Conservation (phyloP, 2,113 vertebrate genomes). For the Corynorhinus townsendii region DNA sequence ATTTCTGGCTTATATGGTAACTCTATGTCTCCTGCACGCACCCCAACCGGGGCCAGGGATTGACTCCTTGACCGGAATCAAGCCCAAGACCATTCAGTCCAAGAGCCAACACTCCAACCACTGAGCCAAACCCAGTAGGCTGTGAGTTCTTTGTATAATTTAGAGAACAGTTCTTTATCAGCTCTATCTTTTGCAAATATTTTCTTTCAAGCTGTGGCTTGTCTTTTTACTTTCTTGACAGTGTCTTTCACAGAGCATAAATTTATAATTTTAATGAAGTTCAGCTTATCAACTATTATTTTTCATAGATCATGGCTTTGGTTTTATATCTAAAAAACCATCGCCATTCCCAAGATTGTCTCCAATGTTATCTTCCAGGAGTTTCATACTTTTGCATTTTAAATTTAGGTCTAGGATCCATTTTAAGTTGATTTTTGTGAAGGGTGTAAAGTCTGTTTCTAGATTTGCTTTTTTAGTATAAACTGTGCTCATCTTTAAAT, state of each 20-base stretch:
- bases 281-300: not conserved
- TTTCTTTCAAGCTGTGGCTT: not conserved
- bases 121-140: too few relatives aligned
- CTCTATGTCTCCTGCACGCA: not conserved
- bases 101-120: too few relatives aligned
- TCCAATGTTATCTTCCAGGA: not conserved
- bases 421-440: slow-evolving; percentile 16
- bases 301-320: not conserved
- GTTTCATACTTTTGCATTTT: slow-evolving; percentile 12
- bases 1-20: not conserved
- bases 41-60: too few relatives aligned
- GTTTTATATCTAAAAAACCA: not conserved
- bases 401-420: not conserved
- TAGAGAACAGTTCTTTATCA: not conserved
- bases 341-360: not conserved
- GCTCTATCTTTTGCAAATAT: not conserved
- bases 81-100: too few relatives aligned
- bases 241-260: not conserved
- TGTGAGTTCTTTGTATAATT: not conserved
- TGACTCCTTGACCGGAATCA: too few relatives aligned
- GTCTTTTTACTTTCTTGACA: not conserved
- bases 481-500: not conserved
- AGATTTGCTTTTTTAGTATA: not conserved
- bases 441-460: not conserved
- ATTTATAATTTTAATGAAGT: not conserved